phyloP scores from a whole-genome alignment of 1,140 invertebrate species.

The Pogonomyrmex californicus region DNA sequence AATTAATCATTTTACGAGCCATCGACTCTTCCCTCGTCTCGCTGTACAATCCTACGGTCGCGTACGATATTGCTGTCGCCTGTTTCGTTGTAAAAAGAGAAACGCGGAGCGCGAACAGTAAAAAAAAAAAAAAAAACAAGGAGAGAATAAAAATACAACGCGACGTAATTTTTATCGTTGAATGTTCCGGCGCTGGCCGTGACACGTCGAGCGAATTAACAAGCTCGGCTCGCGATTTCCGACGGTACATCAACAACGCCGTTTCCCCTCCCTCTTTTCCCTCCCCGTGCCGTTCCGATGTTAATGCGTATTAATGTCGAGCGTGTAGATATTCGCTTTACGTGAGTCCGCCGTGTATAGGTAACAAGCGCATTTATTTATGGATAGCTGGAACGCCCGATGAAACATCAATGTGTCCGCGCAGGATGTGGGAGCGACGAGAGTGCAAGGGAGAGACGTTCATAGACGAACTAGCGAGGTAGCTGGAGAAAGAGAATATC shows the following conservation, averaged over 20 bases:
- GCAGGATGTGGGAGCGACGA: slow-evolving; percentile 36
- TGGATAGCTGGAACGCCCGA: slow-evolving; percentile 51
- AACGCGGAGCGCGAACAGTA: neutral
- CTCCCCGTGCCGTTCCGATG: slow-evolving; percentile 12
- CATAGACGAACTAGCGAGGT: slow-evolving; percentile 31
- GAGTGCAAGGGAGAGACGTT: slow-evolving; percentile 41
- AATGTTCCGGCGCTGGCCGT: slow-evolving; percentile 46
- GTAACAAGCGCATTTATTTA: slow-evolving; percentile 67
- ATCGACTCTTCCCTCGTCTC: slow-evolving; percentile 62
- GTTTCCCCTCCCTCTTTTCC: neutral
- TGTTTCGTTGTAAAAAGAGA: slow-evolving; percentile 8
- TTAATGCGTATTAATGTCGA: slow-evolving; percentile 70
- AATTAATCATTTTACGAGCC: slow-evolving; percentile 81
- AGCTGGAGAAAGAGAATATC: slow-evolving; percentile 30
- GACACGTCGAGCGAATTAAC: slow-evolving; percentile 62
- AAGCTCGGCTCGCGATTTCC: slow-evolving; percentile 61
- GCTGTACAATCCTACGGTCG: slow-evolving; percentile 41
- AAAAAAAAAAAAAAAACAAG: slow-evolving; percentile 15
- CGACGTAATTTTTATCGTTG: slow-evolving; percentile 59
- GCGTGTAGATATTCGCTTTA: slow-evolving; percentile 65
- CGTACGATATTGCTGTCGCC: slow-evolving; percentile 19
- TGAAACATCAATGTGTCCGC: slow-evolving; percentile 54
- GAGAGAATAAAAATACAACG: slow-evolving; percentile 18
- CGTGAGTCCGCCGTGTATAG: slow-evolving; percentile 44
- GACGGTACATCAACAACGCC: slow-evolving; percentile 61